phyloP scores from a whole-genome alignment of 2,113 vertebrate species.

The Rhinoderma darwinii region DNA sequence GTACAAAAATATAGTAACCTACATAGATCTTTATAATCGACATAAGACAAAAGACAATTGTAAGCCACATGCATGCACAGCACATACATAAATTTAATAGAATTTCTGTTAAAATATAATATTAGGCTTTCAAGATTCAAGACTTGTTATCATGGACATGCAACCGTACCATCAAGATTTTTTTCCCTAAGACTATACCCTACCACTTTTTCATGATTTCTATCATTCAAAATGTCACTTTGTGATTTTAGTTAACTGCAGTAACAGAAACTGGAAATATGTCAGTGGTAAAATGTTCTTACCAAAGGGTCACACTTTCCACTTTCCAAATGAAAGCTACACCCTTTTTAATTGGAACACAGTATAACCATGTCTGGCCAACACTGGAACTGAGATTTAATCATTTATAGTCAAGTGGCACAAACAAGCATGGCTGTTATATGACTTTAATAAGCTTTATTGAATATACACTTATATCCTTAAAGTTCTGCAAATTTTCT shows the following conservation, averaged over 20 bases:
- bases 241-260: background rate
- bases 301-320: slow-evolving; percentile 44
- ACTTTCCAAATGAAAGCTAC: slow-evolving; percentile 38
- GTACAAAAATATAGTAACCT: background rate
- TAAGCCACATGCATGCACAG: background rate
- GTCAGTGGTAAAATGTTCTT: slow-evolving; percentile 17
- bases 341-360: slow-evolving; percentile 46
- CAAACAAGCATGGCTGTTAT: slow-evolving; percentile 29
- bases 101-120: background rate
- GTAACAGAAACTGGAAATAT: slow-evolving; percentile 13
- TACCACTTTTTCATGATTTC: background rate
- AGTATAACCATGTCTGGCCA: slow-evolving; percentile 42
- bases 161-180: background rate
- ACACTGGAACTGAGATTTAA: background rate
- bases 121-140: background rate
- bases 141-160: no score
- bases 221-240: background rate
- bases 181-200: no score
- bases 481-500: background rate
- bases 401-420: slow-evolving; percentile 23
- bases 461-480: background rate
- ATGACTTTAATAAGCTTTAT: background rate
- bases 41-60: background rate
- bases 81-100: background rate
- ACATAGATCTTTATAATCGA: background rate